These are phyloP conservation scores for Entomyzon cyanotis DNA, from an alignment of 2,113 vertebrate species.

Conservation along the genomic window DNA sequence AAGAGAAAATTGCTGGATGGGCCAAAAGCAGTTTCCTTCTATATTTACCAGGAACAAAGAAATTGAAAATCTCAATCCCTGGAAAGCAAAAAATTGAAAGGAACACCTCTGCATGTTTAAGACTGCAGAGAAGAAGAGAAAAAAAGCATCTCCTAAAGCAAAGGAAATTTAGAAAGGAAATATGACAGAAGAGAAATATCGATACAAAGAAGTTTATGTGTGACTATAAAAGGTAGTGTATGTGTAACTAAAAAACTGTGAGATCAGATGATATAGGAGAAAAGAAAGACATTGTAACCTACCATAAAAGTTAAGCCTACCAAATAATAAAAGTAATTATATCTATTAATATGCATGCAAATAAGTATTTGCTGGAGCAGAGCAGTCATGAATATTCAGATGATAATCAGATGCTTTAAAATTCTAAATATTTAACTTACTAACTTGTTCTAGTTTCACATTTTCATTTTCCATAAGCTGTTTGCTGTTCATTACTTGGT, in stretches of 20 bases:
- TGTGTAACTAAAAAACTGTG: neutral
- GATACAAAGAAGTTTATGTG: neutral
- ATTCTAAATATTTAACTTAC: constrained; percentile 14
- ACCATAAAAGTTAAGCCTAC: neutral
- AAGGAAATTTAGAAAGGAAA: neutral
- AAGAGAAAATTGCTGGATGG: neutral
- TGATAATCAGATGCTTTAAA: neutral
- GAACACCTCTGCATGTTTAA: neutral
- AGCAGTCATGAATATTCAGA: constrained; percentile 4
- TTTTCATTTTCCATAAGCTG: neutral
- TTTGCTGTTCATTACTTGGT: neutral
- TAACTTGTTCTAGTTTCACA: neutral
- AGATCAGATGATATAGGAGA: neutral
- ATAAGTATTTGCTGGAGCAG: neutral
- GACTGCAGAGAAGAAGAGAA: neutral
- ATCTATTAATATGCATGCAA: neutral
- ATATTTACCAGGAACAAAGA: neutral
- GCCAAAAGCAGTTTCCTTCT: neutral
- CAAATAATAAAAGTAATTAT: neutral
- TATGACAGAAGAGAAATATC: neutral
- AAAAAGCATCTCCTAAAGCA: neutral
- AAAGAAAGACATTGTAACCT: neutral
- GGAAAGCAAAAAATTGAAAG: neutral
- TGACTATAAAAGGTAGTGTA: neutral
- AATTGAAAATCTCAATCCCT: neutral